Evolutionary conservation across 2,888 invertebrate genomes (phyloP), one percentile per base, ranked within the genome.

Genomic region (Torymus auratus): DNA sequence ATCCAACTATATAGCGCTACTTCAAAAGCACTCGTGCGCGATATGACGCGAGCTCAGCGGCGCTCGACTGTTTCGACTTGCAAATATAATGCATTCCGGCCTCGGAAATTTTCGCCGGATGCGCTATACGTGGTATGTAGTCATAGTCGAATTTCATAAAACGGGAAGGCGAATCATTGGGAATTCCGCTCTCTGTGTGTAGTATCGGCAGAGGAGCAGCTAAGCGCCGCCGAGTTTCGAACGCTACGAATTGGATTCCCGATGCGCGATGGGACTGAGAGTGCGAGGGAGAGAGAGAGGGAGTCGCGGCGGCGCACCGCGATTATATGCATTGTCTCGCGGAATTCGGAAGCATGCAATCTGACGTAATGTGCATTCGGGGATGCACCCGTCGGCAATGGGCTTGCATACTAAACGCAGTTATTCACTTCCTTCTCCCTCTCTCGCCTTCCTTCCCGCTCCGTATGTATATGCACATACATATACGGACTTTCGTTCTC

Each of bases 351-450:
- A 81, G 80, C 78, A 77, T 78, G 83, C 84, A 84, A 85, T 84
- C 83, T 83, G 84, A 84, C 83, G 83, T 84, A 83, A 84, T 83
- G 84, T 80, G 84, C 84, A 83, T 84, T 85, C 76, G 83, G 84
- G 85, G 85, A 86, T 85, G 85, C 85, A 80, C 81, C 84, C 83
- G 83, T 75, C 83, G 84, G 84, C 84, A 82, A 83, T 84, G 83
- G 83, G 84, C 84, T 86, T 85, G 85, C 86, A 85, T 85, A 86
- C 84, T 84, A 83, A 85, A 85, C 82, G 82, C 71, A 64, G 68
- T 81, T 78, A 64, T 83, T 85, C 79, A 78, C 78, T 78, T 84
- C 83, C 84, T 84, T 83, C 83, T 82, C 62, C 13, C 23, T 50
- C 53, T 7, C 28, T 13, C 53, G n/a, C 14, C 20, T 11, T 55